A percentile compares a stretch with the other conserved stretches of the same genome.
These are phyloP conservation scores for Crocallis elinguaria DNA, from an alignment of 2,888 invertebrate genomes.

Conservation along the genomic window DNA sequence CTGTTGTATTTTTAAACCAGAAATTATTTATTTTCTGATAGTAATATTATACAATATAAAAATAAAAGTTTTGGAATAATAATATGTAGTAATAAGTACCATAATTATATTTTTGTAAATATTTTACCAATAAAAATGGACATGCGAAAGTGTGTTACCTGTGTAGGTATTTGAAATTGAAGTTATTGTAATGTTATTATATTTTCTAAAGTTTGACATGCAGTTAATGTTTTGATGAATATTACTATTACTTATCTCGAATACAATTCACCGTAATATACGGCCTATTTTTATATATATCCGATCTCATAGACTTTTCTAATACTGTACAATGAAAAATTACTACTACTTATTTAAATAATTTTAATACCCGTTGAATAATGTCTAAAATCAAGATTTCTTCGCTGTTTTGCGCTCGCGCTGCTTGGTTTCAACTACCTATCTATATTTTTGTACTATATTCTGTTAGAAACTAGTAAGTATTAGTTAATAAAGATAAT, in stretches of 20 bases:
- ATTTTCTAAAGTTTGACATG: constrained; percentile 9
- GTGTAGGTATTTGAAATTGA: constrained; percentile 19
- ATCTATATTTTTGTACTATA: constrained; percentile 55
- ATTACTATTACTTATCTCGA: constrained; percentile 5
- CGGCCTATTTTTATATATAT: too few relatives aligned
- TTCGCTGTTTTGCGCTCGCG: too few relatives aligned
- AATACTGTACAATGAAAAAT: neutral
- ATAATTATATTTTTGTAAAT: constrained; percentile 44
- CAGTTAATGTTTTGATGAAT: neutral
- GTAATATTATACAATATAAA: constrained; percentile 27
- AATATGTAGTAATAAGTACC: constrained; percentile 12
- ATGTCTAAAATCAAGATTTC: too few relatives aligned
- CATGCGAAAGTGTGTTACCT: constrained; percentile 13
- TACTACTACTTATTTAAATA: too few relatives aligned
- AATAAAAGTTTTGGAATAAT: constrained; percentile 17
- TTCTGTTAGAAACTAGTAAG: constrained; percentile 40
- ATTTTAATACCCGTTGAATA: too few relatives aligned
- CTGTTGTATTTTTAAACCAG: constrained; percentile 45
- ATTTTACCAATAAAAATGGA: constrained; percentile 13
- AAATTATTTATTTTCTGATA: constrained; percentile 62
- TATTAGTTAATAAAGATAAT: constrained; percentile 68
- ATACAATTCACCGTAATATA: constrained; percentile 6
- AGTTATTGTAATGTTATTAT: constrained; percentile 1
- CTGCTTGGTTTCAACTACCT: constrained; percentile 51
- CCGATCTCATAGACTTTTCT: neutral